Conservation (phyloP, 1,140 invertebrate genomes). For the Pygmarrhopalites habei region DNA sequence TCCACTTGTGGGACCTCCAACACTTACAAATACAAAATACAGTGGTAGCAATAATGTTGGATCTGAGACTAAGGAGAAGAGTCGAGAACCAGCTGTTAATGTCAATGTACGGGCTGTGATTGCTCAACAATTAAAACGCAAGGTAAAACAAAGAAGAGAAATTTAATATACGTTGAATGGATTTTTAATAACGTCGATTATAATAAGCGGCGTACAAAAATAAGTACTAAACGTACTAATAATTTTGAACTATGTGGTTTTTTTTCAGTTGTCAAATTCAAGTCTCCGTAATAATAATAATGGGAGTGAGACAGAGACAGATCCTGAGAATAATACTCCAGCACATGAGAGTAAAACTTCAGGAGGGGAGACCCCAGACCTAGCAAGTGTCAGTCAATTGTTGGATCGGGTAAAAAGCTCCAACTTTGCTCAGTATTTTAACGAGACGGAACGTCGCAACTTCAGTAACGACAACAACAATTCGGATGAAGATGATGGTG, state of each 20-base stretch:
- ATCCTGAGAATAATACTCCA: constrained; percentile 39
- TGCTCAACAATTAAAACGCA: constrained; percentile 63
- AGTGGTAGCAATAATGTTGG: constrained; percentile 9
- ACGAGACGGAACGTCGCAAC: constrained; percentile 36
- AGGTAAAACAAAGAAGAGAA: no score
- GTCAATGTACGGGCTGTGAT: constrained; percentile 67
- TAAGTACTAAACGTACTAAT: no score
- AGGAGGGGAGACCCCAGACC: constrained; percentile 47
- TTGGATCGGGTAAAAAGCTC: constrained; percentile 70
- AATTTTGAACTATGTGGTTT: no score
- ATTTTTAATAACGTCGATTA: no score
- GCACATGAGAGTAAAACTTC: constrained; percentile 13
- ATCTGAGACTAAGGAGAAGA: constrained; percentile 16
- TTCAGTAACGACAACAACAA: constrained; percentile 41
- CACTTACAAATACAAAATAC: constrained; percentile 31
- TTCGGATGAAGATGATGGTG: constrained; percentile 40
- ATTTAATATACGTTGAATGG: no score
- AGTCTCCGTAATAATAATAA: constrained; percentile 23
- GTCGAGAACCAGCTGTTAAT: constrained; percentile 49
- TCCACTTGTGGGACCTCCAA: constrained; percentile 35
- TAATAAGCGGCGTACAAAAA: no score
- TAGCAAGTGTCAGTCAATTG: constrained; percentile 67
- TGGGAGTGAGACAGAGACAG: constrained; percentile 39
- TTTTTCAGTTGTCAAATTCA: constrained; percentile 43
- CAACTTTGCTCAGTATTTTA: constrained; percentile 53